A percentile compares a stretch with the other conserved stretches of the same genome.
phyloP scores from a whole-genome alignment of 2,113 vertebrate genomes.

The Oryzias melastigma region DNA sequence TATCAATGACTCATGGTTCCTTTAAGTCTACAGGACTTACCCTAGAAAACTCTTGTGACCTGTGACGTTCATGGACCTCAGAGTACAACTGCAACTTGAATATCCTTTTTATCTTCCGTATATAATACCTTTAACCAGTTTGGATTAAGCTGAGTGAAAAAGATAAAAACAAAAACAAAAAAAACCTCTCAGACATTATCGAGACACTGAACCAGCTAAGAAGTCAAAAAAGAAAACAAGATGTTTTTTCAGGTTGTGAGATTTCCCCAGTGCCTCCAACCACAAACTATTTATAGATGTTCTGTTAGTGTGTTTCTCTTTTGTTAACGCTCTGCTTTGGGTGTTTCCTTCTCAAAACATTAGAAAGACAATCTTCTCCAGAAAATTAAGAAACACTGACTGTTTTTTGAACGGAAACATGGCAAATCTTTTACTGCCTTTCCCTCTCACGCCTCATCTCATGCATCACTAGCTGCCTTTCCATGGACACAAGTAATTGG shows the following conservation, averaged over 20 bases:
- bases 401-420: slow-evolving; percentile 8
- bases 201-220: slow-evolving; percentile 28
- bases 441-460: no score
- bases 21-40: slow-evolving; percentile 34
- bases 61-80: slow-evolving; percentile 13
- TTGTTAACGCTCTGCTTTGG: slow-evolving; percentile 62
- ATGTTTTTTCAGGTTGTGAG: slow-evolving; percentile 68
- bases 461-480: no score
- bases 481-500: no score
- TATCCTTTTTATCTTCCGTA: slow-evolving; percentile 1
- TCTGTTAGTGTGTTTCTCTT: slow-evolving; percentile 60
- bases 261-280: slow-evolving; percentile 65
- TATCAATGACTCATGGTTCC: slow-evolving; percentile 47
- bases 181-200: slow-evolving; percentile 13
- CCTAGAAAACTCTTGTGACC: not conserved
- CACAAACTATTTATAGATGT: slow-evolving; percentile 75
- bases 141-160: not conserved
- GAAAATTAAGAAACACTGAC: slow-evolving; percentile 20
- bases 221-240: slow-evolving; percentile 66
- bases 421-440: slow-evolving; percentile 6
- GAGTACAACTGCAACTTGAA: slow-evolving; percentile 3
- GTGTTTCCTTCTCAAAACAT: slow-evolving; percentile 65
- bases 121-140: slow-evolving; percentile 10
- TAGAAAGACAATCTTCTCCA: slow-evolving; percentile 43
- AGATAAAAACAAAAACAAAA: not conserved